Base-by-base conservation (phyloP, 2,113 vertebrate genomes). In the Leptodactylus fuscus region DNA sequence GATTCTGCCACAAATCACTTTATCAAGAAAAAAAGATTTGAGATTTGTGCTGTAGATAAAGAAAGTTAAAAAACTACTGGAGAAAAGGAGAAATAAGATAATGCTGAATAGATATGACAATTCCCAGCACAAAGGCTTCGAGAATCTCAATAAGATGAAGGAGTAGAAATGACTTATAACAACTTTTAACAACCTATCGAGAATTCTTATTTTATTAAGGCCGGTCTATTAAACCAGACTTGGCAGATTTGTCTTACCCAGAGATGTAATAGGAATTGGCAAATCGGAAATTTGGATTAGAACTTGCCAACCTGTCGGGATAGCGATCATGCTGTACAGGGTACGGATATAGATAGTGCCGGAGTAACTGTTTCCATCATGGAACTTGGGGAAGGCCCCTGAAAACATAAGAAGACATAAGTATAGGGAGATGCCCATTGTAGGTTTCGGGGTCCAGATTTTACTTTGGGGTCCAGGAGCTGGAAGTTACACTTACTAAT, bases 1-100 rank as follows among this genome's bases (percentile, higher is more conserved):
- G 29, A 70, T 38, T 73, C 65, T 73, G 67, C 81, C 44, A 73
- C 81, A 82, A 82, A 82, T 82, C 81, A 71, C 65, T 71, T 82
- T 82, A 73, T 82, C 65, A 73, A 75, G 76, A 79, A 27, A 46
- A 46, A 82, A 70, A 24, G 48, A 58, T 53, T 71, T 82, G 29
- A 73, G 65, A 73, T 82, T 38, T 53, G 36, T 38, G 58, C 46
- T 55, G 18, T 38, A 82, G 27, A 55, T 73, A 81, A 65, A 58
- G 38, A 81, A 67, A 53, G 46, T 82, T 38, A 46, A 32, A 81
- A 81, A 65, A 46, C n/a, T 60, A 27, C 16, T 32, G 13, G 55
- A 80, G 55, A 80, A 36, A 81, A 32, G 55, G 58, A 32, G 38
- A 15, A 81, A 62, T 80, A 29, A 10, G 38, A 73, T 55, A 71